These are phyloP conservation scores for Phallusia fumigata DNA, from an alignment of 23 tunicate genomes.

Conservation along the genomic window DNA sequence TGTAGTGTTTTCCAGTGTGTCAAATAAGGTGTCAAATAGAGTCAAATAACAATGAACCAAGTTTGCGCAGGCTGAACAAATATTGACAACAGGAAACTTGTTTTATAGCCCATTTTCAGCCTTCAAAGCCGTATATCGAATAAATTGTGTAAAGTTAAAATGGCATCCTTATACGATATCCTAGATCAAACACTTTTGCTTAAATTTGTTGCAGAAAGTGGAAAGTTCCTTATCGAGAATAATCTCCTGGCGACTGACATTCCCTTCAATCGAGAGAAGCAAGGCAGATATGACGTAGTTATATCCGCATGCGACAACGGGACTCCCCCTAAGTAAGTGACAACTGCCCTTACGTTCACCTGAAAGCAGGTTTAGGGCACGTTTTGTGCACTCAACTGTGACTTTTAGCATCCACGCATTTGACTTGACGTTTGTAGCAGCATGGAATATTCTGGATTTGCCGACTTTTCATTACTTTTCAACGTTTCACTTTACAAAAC, in stretches of 20 bases:
- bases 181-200: too few species aligned
- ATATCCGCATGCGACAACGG: slow-evolving; percentile 74
- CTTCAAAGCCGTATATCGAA: background rate
- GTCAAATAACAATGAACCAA: too few species aligned
- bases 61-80: too few species aligned
- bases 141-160: background rate
- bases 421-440: too few species aligned
- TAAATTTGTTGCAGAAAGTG: slow-evolving; percentile 1
- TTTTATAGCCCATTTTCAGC: background rate
- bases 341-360: background rate
- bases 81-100: background rate
- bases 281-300: slow-evolving; percentile 57
- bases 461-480: too few species aligned
- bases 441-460: too few species aligned
- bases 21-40: too few species aligned
- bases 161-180: background rate
- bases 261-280: slow-evolving; percentile 40
- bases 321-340: slow-evolving; percentile 52
- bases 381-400: too few species aligned
- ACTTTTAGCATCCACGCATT: too few species aligned
- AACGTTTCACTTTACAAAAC: too few species aligned
- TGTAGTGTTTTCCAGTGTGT: too few species aligned
- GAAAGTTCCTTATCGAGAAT: slow-evolving; percentile 14
- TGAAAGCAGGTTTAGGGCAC: too few species aligned
- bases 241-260: slow-evolving; percentile 50